Conservation (phyloP, 2,113 vertebrate species). For the Gasterosteus aculeatus region DNA sequence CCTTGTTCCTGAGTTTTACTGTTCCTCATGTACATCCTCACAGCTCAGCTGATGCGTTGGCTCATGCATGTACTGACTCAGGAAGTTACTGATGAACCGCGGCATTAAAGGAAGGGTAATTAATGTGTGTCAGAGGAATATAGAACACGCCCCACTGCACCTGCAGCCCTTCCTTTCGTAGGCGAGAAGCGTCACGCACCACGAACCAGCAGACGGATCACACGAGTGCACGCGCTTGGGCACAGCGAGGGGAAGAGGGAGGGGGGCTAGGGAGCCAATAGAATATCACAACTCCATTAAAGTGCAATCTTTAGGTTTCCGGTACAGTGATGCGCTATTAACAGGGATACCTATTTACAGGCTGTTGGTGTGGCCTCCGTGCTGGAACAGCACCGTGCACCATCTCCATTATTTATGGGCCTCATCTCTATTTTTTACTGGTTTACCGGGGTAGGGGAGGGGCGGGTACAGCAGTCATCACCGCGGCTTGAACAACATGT, state of each 20-base stretch:
- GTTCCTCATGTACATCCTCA: slow-evolving; percentile 6
- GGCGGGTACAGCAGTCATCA: slow-evolving; percentile 70
- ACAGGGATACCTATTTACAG: slow-evolving; percentile 82
- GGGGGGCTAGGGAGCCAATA: slow-evolving; percentile 54
- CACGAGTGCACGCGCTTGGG: slow-evolving; percentile 35
- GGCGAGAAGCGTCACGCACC: slow-evolving; percentile 63
- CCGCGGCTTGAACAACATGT: slow-evolving; percentile 64
- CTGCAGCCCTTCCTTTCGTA: slow-evolving; percentile 34
- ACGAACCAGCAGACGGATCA: slow-evolving; percentile 64
- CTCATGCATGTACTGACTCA: slow-evolving; percentile 31
- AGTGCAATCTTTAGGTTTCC: slow-evolving; percentile 72
- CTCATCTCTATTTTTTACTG: slow-evolving; percentile 80
- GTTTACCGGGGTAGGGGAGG: slow-evolving; percentile 73
- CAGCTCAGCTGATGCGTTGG: slow-evolving; percentile 27
- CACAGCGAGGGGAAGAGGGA: slow-evolving; percentile 9
- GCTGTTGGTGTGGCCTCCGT: slow-evolving; percentile 77
- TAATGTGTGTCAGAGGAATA: slow-evolving; percentile 48
- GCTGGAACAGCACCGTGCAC: slow-evolving; percentile 77
- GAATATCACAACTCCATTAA: slow-evolving; percentile 81
- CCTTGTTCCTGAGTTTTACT: slow-evolving; percentile 23
- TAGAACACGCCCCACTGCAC: slow-evolving; percentile 29
- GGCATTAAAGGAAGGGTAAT: slow-evolving; percentile 41
- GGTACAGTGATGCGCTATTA: slow-evolving; percentile 73
- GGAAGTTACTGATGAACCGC: slow-evolving; percentile 43
- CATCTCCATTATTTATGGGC: slow-evolving; percentile 86